These are phyloP conservation scores for Caenorhabditis becei DNA, from an alignment of 2,888 invertebrate genomes.

Conservation along the genomic window DNA sequence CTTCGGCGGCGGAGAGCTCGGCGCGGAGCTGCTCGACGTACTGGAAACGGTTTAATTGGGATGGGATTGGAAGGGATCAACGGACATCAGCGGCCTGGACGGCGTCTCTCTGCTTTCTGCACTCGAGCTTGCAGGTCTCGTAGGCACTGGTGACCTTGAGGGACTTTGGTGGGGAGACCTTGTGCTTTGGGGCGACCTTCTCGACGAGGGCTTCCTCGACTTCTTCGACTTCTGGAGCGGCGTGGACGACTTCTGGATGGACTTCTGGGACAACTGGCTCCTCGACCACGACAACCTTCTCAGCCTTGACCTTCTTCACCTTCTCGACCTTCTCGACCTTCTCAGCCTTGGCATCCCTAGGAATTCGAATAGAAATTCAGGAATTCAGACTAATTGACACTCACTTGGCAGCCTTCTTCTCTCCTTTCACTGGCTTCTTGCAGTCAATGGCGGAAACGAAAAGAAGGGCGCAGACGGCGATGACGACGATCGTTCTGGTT, in stretches of 20 bases:
- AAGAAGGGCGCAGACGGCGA: constrained; percentile 66
- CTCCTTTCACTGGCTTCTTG: constrained; percentile 67
- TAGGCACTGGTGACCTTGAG: constrained; percentile 72
- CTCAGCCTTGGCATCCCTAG: constrained; percentile 53
- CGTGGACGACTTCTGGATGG: constrained; percentile 32
- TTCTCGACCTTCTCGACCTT: constrained; percentile 40
- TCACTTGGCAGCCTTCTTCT: constrained; percentile 59
- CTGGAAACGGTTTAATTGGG: constrained; percentile 48
- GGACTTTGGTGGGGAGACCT: constrained; percentile 53
- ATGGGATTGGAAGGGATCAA: background rate
- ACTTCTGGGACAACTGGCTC: constrained; percentile 26
- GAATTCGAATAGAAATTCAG: constrained; percentile 2
- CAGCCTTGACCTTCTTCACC: constrained; percentile 56
- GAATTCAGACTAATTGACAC: background rate
- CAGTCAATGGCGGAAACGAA: constrained; percentile 67
- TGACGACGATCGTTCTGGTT: constrained; percentile 53
- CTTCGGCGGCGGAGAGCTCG: constrained; percentile 74
- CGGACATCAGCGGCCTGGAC: constrained; percentile 71
- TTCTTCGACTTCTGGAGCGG: constrained; percentile 30
- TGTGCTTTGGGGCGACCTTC: constrained; percentile 29
- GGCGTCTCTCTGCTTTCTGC: constrained; percentile 75
- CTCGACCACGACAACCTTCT: constrained; percentile 42
- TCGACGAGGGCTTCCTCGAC: constrained; percentile 31
- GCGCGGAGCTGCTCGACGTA: constrained; percentile 75
- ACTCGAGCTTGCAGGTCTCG: constrained; percentile 78